Base-by-base conservation (phyloP, 2,888 invertebrate species). In the Amblyteles armatorius region DNA sequence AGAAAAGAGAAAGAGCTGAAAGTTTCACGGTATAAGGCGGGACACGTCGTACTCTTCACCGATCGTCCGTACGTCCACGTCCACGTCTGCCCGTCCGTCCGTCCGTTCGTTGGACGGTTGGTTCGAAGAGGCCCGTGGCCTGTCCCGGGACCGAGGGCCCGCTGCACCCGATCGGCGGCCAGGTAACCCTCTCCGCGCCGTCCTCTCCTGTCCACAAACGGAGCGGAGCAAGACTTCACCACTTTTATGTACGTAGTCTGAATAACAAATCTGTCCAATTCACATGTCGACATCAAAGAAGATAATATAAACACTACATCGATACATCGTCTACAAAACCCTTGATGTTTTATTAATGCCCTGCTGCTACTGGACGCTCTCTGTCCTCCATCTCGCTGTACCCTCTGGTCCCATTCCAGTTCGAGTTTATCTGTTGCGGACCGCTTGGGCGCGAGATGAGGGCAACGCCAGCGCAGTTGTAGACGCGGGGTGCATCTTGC, bases 221-320 rank as follows among this genome's bases (percentile, higher is more conserved):
- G 92, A 92, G 91, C 93, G 93, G 90, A 93, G 93, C 93, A 93
- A 93, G 93, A 93, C 93, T 93, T 93, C 92, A 93, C 91, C 92
- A 93, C 93, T 93, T 93, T 93, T 93, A 93, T 92, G 92, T 93
- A 92, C 93, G 93, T 91, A 93, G 93, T 92, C 93, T 94, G 94
- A 94, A 94, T 94, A 94, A 94, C 94, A 94, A 94, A 94, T 94
- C 94, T 94, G 93, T 94, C 94, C 94, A 94, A 94, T 94, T 94
- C 94, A 94, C 93, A 94, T 94, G 94, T 94, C 94, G 94, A 94
- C 94, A 94, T 94, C 93, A 93, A 94, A 94, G 94, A 94, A 94
- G 94, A 93, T 94, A 94, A 94, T 94, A 94, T 94, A 94, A 94
- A 94, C 94, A 93, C 94, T 94, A 93, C 93, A 93, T 93, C 93